phyloP scores from a whole-genome alignment of 30 jellyfish, hydroid and myxozoan species.

The Cassiopea xamachana region DNA sequence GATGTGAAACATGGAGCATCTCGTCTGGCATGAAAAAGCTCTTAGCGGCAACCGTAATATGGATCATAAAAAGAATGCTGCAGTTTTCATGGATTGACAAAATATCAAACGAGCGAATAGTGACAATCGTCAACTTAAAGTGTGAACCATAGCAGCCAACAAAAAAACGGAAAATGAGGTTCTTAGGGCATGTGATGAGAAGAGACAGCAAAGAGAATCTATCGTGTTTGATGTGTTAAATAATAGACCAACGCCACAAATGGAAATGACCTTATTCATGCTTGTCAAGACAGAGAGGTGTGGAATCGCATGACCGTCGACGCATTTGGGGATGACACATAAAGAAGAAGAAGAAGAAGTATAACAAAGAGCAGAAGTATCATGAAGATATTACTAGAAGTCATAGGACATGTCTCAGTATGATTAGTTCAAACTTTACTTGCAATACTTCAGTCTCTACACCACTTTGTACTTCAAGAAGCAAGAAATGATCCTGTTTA shows the following conservation, averaged over 20 bases:
- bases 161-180: conserved; percentile 51
- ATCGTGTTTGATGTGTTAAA: conserved; percentile 21
- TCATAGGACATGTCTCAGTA: too few relatives aligned
- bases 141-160: conserved; percentile 9
- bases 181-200: conserved; percentile 35
- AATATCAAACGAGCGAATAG: conserved; percentile 59
- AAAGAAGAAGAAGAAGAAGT: background rate
- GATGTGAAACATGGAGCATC: too few relatives aligned
- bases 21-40: too few relatives aligned
- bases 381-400: too few relatives aligned
- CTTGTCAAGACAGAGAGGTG: background rate
- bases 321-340: conserved; percentile 51
- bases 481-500: too few relatives aligned
- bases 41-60: background rate
- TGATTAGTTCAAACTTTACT: too few relatives aligned
- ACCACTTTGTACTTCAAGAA: too few relatives aligned
- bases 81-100: conserved; percentile 57
- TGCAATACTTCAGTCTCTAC: too few relatives aligned
- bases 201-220: background rate
- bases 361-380: too few relatives aligned
- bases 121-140: conserved; percentile 45
- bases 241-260: conserved; percentile 40
- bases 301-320: conserved; percentile 49
- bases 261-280: background rate
- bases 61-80: conserved; percentile 54